Evolutionary conservation across 2,113 vertebrate genomes (phyloP).

Genomic region (Boulengeromyrus knoepffleri): DNA sequence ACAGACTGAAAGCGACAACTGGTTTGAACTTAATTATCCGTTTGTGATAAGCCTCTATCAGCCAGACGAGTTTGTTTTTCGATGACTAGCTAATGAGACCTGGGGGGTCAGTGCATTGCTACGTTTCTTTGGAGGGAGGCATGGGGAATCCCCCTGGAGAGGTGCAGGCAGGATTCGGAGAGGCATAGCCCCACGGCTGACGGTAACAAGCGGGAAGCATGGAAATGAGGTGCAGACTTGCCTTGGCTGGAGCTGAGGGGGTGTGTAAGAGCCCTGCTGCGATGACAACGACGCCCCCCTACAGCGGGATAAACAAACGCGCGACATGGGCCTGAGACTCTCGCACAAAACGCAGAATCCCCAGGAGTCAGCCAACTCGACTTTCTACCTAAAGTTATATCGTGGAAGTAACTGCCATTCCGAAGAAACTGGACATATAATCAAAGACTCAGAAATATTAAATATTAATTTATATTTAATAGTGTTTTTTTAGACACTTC

Average conservation of each 20-base stretch:
- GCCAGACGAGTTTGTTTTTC: conserved; percentile 47
- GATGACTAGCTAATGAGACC: conserved; percentile 38
- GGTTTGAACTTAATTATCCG: conserved; percentile 52
- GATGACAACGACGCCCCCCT: not conserved
- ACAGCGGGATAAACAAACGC: not conserved
- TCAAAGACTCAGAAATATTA: not conserved
- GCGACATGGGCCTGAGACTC: not conserved
- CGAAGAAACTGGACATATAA: not conserved
- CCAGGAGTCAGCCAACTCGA: not conserved
- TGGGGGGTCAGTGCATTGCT: conserved; percentile 47
- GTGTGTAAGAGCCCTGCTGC: not conserved
- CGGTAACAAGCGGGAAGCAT: conserved; percentile 23
- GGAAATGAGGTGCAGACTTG: conserved; percentile 25
- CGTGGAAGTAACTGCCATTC: not conserved
- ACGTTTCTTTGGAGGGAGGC: not conserved
- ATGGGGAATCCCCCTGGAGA: not conserved
- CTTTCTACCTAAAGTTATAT: not conserved
- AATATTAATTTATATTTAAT: too few species aligned
- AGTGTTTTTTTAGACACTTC: not conserved
- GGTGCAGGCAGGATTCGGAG: not conserved
- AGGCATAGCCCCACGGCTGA: not conserved
- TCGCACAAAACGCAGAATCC: not conserved
- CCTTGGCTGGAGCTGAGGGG: not conserved
- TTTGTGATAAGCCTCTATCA: conserved; percentile 53
- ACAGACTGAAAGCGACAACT: conserved; percentile 30